Evolutionary conservation across 1,140 invertebrate species (phyloP), one percentile per base, ranked within the genome.

Genomic region (Hycleus cichorii): DNA sequence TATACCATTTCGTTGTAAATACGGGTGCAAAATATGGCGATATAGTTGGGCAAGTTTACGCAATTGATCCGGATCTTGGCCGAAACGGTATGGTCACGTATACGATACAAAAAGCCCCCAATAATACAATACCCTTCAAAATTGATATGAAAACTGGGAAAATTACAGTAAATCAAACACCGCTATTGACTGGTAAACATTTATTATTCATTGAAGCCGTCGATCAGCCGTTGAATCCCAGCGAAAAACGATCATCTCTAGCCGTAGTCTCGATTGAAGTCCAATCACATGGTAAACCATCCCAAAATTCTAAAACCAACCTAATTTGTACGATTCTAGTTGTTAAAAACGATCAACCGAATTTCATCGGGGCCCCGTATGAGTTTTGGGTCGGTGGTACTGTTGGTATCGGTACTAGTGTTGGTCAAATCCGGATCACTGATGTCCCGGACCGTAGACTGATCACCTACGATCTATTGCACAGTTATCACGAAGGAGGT

Each of bases 381-480:
- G 86, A 91, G 60, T 93, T 96, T 74, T 91, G 88, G 85, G 88
- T 95, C 11, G 87, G 88, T 1, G 87, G 87, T 49, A 90, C 90
- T 69, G 89, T 89, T 1, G 83, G 83, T 0, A 76, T 91, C 47
- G 90, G 89, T 5, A 91, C 90, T 0, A 91, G 88, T 63, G 84
- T 96, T 43, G 93, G 93, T 1, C 89, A 92, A 74, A 87, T 91
- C 40, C 76, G 85, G 53, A 80, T 90, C 1, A 87, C 83, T 12
- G 83, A 88, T 58, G 80, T 83, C 2, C 78, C 85, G 45, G 84
- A 88, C 59, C 82, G 80, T 58, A 79, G 75, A 54, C 79, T 82
- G 47, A 76, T 89, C 4, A 77, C 87, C 49, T 91, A 89, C 67
- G 90, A 91, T 72, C 76, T 92, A 4, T 70, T 91, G 62, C 83